Evolutionary conservation across 2,113 vertebrate species (phyloP), one percentile per base, ranked within the genome.

Genomic region (Calonectris borealis): DNA sequence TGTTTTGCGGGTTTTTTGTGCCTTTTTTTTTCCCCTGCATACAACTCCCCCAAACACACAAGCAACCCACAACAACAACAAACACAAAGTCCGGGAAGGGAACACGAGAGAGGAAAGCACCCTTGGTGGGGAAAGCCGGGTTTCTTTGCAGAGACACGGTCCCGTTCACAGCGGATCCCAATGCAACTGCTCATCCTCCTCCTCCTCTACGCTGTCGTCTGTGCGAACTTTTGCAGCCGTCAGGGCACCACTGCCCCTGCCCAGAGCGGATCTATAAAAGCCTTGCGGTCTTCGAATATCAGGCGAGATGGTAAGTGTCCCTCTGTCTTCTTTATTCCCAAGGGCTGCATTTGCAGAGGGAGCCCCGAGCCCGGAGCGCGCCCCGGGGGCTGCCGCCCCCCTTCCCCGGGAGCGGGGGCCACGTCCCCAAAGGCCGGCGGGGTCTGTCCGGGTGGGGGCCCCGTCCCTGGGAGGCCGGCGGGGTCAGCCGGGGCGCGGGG

Each of bases 261-360:
- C 77, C 98, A 98, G 95, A 96, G 97, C 88, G 97, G 98, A 97
- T 98, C 98, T 93, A 96, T 98, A 90, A 98, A 95, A 97, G 96
- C 97, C 78, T 68, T 98, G 88, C 97, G 98, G 90, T 97, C 98
- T 51, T 96, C 98, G 21, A 98, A 98, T 48, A 83, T 98, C 81
- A 97, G 98, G 94, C 80, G 98, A 89, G 98, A 99, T 96, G 98
- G 98, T 99, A 92, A 98, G 98, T 87, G 80, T 64, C 65, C 48
- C 51, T 42, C 55, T 86, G 62, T 11, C 73, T 88, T 57, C 14
- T 76, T 65, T 48, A 57, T 68, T 71, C 36, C 24, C 14, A 29
- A 22, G 60, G 40, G 40, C 73, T 64, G 46, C 21, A 17, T 48
- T 54, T 17, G n/a, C 25, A 11, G 90, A 44, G 27, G 10, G 31